Evolutionary conservation across 1,140 invertebrate species (phyloP), one percentile per base, ranked within the genome.

Genomic region (Penaeus indicus): DNA sequence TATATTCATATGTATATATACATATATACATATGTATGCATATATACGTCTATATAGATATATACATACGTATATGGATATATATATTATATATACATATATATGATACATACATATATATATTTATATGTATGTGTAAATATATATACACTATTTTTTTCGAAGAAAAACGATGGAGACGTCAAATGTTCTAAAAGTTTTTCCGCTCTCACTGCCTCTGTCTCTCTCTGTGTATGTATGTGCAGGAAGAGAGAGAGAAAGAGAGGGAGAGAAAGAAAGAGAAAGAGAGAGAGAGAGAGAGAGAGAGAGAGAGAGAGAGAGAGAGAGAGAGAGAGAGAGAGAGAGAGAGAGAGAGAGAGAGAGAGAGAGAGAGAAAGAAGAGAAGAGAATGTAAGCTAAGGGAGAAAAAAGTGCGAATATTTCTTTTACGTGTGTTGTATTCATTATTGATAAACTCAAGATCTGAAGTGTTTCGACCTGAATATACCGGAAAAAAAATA

Each of bases 71-170:
- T 47, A 47, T 47, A 47, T 47, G 5, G 0, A 47, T 47, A 47
- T 47, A 4, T 47, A 47, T 47, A 47, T 47, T 82, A 62, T 82
- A 82, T 82, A 82, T 82, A 63, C 63, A 62, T 82, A 82, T 82
- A 10, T 47, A 47, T 82, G 10, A 82, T 82, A 82, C 61, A 82
- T 82, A 62, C 63, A 82, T 82, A 82, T 82, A 82, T 82, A 63
- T 82, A 82, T 82, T 32, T 82, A 63, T 82, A 82, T 82, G 61
- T 82, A 62, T 82, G 63, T 82, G 63, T 63, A 82, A 11, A 82
- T 63, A 82, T 82, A 62, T 63, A 82, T 82, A 82, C 63, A 60
- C 60, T 42, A 61, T 77, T n/a, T 72, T n/a, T 72, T 7, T 72
- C n/a, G n/a, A 77, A 22, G 5, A 22, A 77, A 18, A 77, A 22